Conservation (phyloP, 1,140 invertebrate species). For the Rhizoglyphus robini region DNA sequence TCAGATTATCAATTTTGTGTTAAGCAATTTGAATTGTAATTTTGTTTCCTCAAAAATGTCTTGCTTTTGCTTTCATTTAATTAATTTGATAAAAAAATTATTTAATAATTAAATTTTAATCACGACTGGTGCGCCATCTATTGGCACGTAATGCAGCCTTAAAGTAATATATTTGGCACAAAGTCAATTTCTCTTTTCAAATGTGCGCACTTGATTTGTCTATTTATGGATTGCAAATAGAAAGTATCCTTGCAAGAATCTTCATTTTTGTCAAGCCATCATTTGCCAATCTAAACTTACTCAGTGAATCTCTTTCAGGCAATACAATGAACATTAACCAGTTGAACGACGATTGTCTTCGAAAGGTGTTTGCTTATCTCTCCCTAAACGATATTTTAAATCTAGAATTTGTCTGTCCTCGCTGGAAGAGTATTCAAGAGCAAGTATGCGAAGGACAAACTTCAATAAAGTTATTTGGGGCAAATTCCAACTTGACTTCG, state of each 20-base stretch:
- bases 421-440: neutral
- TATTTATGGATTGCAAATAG: neutral
- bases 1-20: neutral
- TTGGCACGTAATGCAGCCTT: neutral
- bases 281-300: neutral
- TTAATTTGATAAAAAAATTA: no score
- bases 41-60: no score
- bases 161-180: neutral
- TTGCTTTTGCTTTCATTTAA: no score
- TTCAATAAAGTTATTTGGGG: conserved; percentile 5
- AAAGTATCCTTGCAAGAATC: neutral
- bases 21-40: neutral
- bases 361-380: conserved; percentile 1
- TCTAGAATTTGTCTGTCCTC: neutral
- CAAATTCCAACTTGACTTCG: neutral
- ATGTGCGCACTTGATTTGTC: neutral
- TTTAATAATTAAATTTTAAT: no score
- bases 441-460: neutral
- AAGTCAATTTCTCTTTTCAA: neutral
- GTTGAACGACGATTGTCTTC: conserved; percentile 7
- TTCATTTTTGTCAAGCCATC: neutral
- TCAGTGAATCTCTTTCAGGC: neutral
- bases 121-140: neutral
- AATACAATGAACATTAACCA: neutral
- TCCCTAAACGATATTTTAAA: neutral